Conservation (phyloP, 2,888 invertebrate genomes). For the Drosophila robusta region DNA sequence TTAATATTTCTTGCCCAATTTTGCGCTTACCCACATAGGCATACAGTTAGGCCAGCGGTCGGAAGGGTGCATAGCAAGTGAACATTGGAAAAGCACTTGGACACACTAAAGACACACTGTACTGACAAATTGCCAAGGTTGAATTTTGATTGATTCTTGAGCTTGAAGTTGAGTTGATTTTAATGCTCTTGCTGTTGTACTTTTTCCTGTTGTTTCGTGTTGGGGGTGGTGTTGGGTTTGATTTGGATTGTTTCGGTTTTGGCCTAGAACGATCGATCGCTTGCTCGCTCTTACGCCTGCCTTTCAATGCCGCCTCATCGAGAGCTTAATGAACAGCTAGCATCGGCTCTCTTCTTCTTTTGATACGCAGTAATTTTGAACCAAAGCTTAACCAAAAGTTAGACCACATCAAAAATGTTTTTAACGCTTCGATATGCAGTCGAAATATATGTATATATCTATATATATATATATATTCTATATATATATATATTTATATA, state of each 20-base stretch:
- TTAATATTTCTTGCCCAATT: not conserved
- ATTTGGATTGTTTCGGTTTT: not conserved
- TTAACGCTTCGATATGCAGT: not conserved
- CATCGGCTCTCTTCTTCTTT: constrained; percentile 51
- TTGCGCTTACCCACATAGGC: constrained; percentile 48
- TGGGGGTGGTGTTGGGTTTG: not conserved
- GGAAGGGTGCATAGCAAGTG: constrained; percentile 40
- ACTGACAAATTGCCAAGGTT: constrained; percentile 1
- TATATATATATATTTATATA: constrained; percentile 3
- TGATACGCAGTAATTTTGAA: constrained; percentile 52
- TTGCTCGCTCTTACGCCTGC: constrained; percentile 45
- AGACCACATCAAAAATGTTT: constrained; percentile 57
- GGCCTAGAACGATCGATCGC: constrained; percentile 36
- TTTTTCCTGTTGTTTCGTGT: not conserved
- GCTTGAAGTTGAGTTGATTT: not conserved
- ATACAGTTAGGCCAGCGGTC: constrained; percentile 35
- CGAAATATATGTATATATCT: not conserved
- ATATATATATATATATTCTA: constrained; percentile 8
- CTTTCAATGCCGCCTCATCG: constrained; percentile 38
- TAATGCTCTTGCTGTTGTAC: not conserved
- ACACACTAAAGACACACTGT: constrained; percentile 26
- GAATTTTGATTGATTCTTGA: not conserved
- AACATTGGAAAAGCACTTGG: constrained; percentile 37
- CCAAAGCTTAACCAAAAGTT: constrained; percentile 44
- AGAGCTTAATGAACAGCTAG: constrained; percentile 22